These are phyloP conservation scores for Styela plicata DNA, from an alignment of 23 tunicate species.

Conservation along the genomic window DNA sequence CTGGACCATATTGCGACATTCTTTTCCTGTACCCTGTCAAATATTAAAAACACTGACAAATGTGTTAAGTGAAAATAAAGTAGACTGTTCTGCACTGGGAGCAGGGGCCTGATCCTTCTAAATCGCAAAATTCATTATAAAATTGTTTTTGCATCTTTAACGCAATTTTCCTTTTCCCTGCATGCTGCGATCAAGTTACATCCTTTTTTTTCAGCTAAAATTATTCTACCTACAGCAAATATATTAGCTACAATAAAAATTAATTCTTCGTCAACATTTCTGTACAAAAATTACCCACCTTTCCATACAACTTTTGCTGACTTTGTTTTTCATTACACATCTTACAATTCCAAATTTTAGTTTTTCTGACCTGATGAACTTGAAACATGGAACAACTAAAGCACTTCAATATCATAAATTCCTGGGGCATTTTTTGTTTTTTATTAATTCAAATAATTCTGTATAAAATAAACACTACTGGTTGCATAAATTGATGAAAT, in stretches of 20 bases:
- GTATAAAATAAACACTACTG: background rate
- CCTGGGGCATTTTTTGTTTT: background rate
- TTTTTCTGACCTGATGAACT: constrained; percentile 5
- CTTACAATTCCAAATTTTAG: constrained; percentile 1
- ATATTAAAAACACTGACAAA: no score
- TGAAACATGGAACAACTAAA: constrained; percentile 16
- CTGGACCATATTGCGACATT: constrained; percentile 2
- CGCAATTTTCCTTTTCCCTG: no score
- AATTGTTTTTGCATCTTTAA: no score
- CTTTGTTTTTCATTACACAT: constrained; percentile 17
- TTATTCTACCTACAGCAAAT: no score
- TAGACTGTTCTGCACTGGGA: no score
- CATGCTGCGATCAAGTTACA: no score
- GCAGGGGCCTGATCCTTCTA: no score
- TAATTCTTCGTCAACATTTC: no score
- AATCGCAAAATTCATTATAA: no score
- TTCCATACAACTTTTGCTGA: background rate
- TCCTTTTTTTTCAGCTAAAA: no score
- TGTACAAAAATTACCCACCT: background rate
- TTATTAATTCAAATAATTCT: background rate
- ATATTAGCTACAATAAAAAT: no score
- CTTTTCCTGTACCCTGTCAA: constrained; percentile 12
- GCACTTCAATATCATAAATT: constrained; percentile 11
- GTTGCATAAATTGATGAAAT: background rate
- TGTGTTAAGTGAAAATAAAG: no score